Percentiles rank a stretch among this genome's conserved stretches.
phyloP scores from a whole-genome alignment of 1,140 invertebrate species.

The Pinna nobilis region DNA sequence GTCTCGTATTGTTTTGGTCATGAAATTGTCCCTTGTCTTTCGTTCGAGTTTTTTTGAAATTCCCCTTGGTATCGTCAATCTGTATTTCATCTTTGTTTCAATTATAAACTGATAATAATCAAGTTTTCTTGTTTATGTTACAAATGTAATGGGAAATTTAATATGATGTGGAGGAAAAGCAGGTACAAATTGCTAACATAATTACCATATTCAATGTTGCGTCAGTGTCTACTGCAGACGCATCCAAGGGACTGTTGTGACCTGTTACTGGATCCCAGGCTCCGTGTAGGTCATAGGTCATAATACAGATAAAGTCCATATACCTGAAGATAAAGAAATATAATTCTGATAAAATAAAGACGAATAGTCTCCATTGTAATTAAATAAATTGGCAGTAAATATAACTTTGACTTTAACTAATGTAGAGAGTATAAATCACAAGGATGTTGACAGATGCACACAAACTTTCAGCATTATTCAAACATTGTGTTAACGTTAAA shows the following conservation, averaged over 20 bases:
- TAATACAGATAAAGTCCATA: conserved; percentile 95
- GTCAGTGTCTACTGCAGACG: conserved; percentile 49
- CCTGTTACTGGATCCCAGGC: conserved; percentile 93
- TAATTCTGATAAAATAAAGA: no score
- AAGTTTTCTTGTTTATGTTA: no score
- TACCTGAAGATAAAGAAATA: conserved; percentile 82
- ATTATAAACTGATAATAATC: no score
- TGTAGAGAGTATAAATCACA: not conserved
- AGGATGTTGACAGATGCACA: no score
- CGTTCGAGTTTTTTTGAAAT: no score
- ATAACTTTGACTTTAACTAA: not conserved
- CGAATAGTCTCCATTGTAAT: not conserved
- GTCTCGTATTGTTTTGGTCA: no score
- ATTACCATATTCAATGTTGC: conserved; percentile 44
- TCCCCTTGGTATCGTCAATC: not conserved
- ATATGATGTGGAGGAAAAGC: not conserved
- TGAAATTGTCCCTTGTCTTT: no score
- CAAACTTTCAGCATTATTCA: not conserved
- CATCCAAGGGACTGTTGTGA: conserved; percentile 72
- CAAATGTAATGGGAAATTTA: not conserved
- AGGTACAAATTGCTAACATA: not conserved
- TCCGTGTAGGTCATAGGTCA: conserved; percentile 93
- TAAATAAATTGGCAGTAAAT: not conserved
- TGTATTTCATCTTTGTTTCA: not conserved
- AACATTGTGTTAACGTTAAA: not conserved